Conservation (phyloP, 2,797 vertebrate species). For the Crocodylus rhombifer region DNA sequence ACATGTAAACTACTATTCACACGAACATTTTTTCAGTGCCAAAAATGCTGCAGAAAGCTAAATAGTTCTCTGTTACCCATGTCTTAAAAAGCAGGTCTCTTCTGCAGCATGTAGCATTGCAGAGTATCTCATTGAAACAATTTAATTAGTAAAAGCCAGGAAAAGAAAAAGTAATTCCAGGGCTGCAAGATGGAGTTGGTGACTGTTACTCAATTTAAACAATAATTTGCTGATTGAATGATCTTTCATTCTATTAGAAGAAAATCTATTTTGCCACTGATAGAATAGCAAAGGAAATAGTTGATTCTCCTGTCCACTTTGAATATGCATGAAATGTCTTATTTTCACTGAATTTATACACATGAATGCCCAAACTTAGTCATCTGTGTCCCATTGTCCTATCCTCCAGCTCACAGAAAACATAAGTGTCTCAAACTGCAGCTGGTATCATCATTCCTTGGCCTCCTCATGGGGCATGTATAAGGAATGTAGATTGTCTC, state of each 20-base stretch:
- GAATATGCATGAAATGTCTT: slow-evolving; percentile 9
- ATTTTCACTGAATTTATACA: not conserved
- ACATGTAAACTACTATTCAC: not conserved
- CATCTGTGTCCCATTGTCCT: slow-evolving; percentile 11
- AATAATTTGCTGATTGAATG: slow-evolving; percentile 25
- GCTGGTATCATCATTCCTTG: not conserved
- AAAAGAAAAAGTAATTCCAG: slow-evolving; percentile 60
- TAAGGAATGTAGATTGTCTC: not conserved
- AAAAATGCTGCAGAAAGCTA: not conserved
- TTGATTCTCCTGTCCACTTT: not conserved
- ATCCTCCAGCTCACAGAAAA: slow-evolving; percentile 41
- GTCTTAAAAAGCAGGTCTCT: not conserved
- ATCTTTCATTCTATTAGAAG: slow-evolving; percentile 30
- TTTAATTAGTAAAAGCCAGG: slow-evolving; percentile 50
- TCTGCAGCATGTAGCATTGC: not conserved
- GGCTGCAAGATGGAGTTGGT: slow-evolving; percentile 2
- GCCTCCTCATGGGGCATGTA: not conserved
- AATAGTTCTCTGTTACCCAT: not conserved
- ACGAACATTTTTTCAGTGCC: not conserved
- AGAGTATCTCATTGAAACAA: not conserved
- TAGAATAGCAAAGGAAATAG: slow-evolving; percentile 23
- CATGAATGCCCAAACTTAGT: slow-evolving; percentile 32
- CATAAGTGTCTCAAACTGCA: not conserved
- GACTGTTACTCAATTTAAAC: slow-evolving; percentile 1
- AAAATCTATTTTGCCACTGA: not conserved